Base-by-base conservation (phyloP, 2,888 invertebrate species). In the Adineta ricciae region DNA sequence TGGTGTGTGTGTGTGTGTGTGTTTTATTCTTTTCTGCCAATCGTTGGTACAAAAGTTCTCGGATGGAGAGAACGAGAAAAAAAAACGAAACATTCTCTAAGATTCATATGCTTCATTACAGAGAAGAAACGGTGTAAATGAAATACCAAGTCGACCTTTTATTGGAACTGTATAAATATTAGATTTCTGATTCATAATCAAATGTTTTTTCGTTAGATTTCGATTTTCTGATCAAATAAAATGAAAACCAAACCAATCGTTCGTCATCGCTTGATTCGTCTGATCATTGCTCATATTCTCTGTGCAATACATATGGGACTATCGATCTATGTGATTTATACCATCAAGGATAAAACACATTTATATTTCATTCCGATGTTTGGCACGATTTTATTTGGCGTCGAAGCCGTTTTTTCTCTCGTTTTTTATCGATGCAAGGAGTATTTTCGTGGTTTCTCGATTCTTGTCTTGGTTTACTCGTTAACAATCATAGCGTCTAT, bases 341-440 rank as follows among this genome's bases (percentile, higher is more conserved):
- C 52, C 21, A 72, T 85, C 9, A 85, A 85, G 54, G 32, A 2
- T 32, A 83, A 83, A 49, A 64, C 64, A 52, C 50, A 83, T 21
- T 27, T 85, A 38, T 85, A 85, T 32, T 54, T 85, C 5, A 46
- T 85, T 41, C 85, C 85, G 9, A 85, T 85, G 36, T 83, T 85
- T 19, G 85, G 85, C 1, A 78, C 85, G 4, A 83, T 85, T 21
- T 52, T 83, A 21, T 78, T 85, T 24, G 46, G 49, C 27, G 52
- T 54, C 32, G 85, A 85, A 46, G 83, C 83, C 1, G 50, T 72
- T 9, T 41, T 85, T 27, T 49, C 78, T n/a, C 46, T 85, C 2
- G 38, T n/a, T 32, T 64, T 38, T 4, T 85, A 83, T 72, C 49
- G 78, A 21, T 83, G 85, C 32, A 85, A 64, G 72, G 85, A 85